Conservation (phyloP, 2,888 invertebrate genomes). For the Polia nebulosa region DNA sequence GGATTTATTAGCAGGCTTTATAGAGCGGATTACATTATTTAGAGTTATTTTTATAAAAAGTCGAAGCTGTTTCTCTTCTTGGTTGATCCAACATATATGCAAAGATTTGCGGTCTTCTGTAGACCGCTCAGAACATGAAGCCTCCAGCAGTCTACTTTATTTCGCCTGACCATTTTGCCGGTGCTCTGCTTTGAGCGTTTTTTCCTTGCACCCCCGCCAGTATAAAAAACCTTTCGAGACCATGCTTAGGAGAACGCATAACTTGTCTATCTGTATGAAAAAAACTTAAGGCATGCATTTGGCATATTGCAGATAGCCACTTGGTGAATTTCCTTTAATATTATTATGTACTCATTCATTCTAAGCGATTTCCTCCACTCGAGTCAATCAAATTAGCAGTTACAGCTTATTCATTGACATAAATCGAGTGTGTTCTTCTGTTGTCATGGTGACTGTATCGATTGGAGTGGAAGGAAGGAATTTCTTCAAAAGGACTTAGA, state of each 20-base stretch:
- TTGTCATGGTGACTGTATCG: background rate
- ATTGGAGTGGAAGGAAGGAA: background rate
- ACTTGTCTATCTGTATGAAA: no score
- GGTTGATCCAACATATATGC: background rate
- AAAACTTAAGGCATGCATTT: background rate
- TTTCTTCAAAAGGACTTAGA: background rate
- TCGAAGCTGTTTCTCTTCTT: background rate
- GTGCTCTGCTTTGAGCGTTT: background rate
- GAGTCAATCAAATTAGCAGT: no score
- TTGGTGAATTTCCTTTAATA: background rate
- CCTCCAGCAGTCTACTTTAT: background rate
- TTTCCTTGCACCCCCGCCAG: background rate
- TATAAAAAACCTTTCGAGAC: background rate
- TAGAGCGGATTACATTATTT: background rate
- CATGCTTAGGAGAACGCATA: no score
- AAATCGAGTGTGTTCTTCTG: background rate
- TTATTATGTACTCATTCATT: background rate
- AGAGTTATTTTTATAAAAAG: background rate
- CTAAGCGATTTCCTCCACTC: background rate
- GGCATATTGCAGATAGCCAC: background rate
- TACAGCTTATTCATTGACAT: no score
- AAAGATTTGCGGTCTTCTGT: background rate
- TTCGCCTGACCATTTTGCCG: background rate
- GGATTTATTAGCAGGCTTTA: constrained; percentile 1
- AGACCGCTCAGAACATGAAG: background rate